Percentiles rank a stretch among this genome's conserved stretches.
phyloP scores from a whole-genome alignment of 2,113 vertebrate species.

The Poeciliopsis retropinna region DNA sequence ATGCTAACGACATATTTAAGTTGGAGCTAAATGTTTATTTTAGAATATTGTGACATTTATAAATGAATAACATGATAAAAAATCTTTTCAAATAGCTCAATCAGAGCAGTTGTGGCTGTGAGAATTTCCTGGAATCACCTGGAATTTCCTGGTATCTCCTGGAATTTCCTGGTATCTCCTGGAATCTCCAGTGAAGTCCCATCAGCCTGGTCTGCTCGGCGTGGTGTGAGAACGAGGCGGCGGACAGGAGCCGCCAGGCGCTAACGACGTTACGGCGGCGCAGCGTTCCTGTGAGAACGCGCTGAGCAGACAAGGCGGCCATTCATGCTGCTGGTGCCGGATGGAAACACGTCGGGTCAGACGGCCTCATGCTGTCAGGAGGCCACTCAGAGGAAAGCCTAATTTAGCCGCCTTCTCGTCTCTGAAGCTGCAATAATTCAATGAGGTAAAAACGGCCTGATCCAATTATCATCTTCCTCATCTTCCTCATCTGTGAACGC shows the following conservation, averaged over 20 bases:
- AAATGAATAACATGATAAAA: too few relatives aligned
- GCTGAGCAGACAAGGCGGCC: constrained; percentile 16
- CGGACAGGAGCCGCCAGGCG: background rate
- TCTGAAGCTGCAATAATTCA: constrained; percentile 68
- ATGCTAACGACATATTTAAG: too few relatives aligned
- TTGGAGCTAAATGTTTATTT: too few relatives aligned
- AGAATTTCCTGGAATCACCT: too few relatives aligned
- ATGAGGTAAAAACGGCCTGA: constrained; percentile 59
- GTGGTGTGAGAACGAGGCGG: background rate
- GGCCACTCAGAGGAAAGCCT: constrained; percentile 57
- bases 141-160: too few relatives aligned
- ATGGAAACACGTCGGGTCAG: constrained; percentile 2
- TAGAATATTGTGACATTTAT: too few relatives aligned
- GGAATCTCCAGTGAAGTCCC: too few relatives aligned
- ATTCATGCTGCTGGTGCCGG: constrained; percentile 29
- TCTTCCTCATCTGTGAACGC: too few relatives aligned
- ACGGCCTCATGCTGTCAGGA: constrained; percentile 56
- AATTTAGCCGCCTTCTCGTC: constrained; percentile 62
- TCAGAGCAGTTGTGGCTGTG: too few relatives aligned
- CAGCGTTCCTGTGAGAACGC: constrained; percentile 39
- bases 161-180: too few relatives aligned
- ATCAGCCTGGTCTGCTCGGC: too few relatives aligned
- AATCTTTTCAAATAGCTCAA: too few relatives aligned
- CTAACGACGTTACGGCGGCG: constrained; percentile 3
- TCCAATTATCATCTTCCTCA: constrained; percentile 57